These are phyloP conservation scores for Cephalopholis sonnerati DNA, from an alignment of 2,113 vertebrate genomes.

Conservation along the genomic window DNA sequence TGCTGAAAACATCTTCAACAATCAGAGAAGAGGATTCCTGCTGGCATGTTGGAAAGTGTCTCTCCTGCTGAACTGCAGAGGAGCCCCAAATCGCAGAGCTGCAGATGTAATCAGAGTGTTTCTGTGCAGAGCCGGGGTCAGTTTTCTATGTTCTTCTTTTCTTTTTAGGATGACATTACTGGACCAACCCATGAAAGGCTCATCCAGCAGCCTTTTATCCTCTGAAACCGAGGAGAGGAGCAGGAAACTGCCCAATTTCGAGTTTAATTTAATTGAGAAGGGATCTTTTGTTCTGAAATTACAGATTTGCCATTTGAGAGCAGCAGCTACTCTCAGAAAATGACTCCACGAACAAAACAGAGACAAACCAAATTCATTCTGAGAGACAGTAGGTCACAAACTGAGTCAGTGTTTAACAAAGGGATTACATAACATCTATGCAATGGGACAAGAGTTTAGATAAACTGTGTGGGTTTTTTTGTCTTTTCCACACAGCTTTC, in stretches of 20 bases:
- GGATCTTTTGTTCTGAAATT: background rate
- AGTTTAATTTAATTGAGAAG: background rate
- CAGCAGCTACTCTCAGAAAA: background rate
- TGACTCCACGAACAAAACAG: background rate
- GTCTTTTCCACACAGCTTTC: no score
- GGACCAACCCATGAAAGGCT: background rate
- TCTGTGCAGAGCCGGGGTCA: background rate
- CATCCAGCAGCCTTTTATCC: slow-evolving; percentile 16
- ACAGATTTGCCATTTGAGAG: background rate
- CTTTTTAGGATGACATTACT: slow-evolving; percentile 1
- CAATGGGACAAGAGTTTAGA: background rate
- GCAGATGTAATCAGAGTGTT: slow-evolving; percentile 11
- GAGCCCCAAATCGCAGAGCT: slow-evolving; percentile 17
- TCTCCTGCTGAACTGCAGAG: background rate
- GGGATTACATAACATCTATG: background rate
- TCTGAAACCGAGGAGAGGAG: background rate
- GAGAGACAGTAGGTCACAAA: background rate
- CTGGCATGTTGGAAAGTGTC: background rate
- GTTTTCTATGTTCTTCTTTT: background rate
- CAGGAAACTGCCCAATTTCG: background rate
- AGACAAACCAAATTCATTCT: background rate
- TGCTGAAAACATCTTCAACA: background rate
- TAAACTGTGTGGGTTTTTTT: no score
- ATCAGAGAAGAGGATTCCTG: slow-evolving; percentile 26
- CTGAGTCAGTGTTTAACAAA: background rate